A percentile compares a stretch with the other conserved stretches of the same genome.
These are phyloP conservation scores for Lasioglossum malachurum DNA, from an alignment of 2,888 invertebrate species.

Conservation along the genomic window DNA sequence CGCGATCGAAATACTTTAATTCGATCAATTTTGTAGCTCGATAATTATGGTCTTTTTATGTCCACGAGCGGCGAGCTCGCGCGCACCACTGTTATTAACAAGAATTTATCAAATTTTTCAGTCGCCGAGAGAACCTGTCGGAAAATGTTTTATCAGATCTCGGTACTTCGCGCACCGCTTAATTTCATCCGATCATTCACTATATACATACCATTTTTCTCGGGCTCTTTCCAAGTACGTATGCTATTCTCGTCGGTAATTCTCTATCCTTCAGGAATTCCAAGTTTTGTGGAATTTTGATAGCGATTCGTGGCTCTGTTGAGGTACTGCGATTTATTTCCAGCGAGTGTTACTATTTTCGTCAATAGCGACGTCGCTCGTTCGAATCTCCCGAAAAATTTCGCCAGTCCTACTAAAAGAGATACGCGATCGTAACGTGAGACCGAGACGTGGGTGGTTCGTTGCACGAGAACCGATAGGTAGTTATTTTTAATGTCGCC, in stretches of 20 bases:
- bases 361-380: conserved; percentile 50
- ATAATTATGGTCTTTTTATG: conserved; percentile 25
- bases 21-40: conserved; percentile 8
- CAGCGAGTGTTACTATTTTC: conserved; percentile 60
- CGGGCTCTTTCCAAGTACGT: neutral
- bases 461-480: conserved; percentile 57
- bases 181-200: neutral
- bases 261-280: neutral
- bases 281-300: neutral
- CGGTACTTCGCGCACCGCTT: neutral
- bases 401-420: conserved; percentile 61
- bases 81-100: conserved; percentile 21
- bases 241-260: neutral
- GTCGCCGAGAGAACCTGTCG: neutral
- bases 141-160: neutral
- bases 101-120: conserved; percentile 7
- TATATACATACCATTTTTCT: neutral
- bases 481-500: conserved; percentile 71
- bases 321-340: neutral
- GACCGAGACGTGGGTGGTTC: conserved; percentile 69
- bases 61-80: neutral
- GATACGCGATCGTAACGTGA: conserved; percentile 73
- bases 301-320: neutral
- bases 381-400: conserved; percentile 61
- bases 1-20: conserved; percentile 52